phyloP scores from a whole-genome alignment of 2,888 invertebrate genomes.

The Diadromus collaris region DNA sequence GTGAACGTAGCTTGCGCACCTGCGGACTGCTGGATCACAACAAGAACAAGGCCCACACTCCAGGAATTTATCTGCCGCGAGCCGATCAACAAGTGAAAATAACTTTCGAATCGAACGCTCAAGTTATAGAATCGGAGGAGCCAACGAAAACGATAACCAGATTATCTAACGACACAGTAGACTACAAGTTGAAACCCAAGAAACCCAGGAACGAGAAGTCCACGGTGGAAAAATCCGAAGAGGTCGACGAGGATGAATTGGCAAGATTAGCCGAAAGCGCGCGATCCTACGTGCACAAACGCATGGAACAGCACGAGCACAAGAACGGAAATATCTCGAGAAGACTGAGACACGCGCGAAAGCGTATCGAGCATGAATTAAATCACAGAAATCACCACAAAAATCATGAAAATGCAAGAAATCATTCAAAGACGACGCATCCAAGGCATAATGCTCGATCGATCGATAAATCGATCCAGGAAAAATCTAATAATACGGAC shows the following conservation, averaged over 20 bases:
- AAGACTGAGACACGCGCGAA: constrained; percentile 68
- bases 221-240: background rate
- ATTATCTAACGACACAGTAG: constrained; percentile 2
- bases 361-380: constrained; percentile 53
- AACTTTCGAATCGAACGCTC: constrained; percentile 83
- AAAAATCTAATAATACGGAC: constrained; percentile 2
- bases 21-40: constrained; percentile 89
- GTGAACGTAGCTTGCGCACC: constrained; percentile 88
- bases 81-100: constrained; percentile 84
- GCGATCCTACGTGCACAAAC: constrained; percentile 63
- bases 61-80: constrained; percentile 79
- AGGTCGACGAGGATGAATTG: constrained; percentile 33
- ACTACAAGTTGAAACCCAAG: constrained; percentile 20
- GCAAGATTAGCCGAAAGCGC: constrained; percentile 50
- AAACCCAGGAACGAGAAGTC: constrained; percentile 35
- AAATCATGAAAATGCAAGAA: constrained; percentile 35
- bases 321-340: constrained; percentile 43
- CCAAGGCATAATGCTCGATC: background rate
- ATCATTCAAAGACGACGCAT: background rate
- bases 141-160: constrained; percentile 50
- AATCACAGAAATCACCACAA: constrained; percentile 21
- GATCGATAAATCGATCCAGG: background rate
- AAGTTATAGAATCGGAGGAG: constrained; percentile 77
- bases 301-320: constrained; percentile 56
- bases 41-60: constrained; percentile 83